Evolutionary conservation across 2,113 vertebrate genomes (phyloP), one percentile per base, ranked within the genome.

Genomic region (Orthonyx spaldingii): DNA sequence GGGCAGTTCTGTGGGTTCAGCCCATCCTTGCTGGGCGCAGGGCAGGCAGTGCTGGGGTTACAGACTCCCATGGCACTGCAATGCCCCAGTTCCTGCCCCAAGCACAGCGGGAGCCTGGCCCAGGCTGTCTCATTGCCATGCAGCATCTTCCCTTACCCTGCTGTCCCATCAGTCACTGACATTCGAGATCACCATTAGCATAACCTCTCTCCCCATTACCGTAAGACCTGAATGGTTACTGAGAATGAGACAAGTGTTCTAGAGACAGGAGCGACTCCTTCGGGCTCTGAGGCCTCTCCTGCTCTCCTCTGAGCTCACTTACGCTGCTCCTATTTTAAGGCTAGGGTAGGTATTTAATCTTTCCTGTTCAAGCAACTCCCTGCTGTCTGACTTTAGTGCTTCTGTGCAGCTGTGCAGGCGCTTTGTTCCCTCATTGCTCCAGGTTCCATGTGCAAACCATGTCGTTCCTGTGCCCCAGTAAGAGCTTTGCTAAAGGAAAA

Each of bases 291-390:
- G 95, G 96, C 92, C 74, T 95, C 93, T 93, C 55, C 96, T 84
- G 83, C 90, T 95, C 75, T 93, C 95, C 74, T 39, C 90, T 93
- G 93, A 94, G 95, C 94, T 96, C 93, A 28, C 90, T 96, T 92
- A 49, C 1, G 32, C 96, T 96, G 94, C 94, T 96, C 61, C 96
- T 96, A 52, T 93, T 90, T 94, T 97, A 82, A 96, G 88, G 71
- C 87, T 96, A 97, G 97, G 95, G 97, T 97, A 94, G 94, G 96
- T 96, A 96, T 92, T 55, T 77, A 78, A 90, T 94, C 92, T 94
- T 94, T 91, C 87, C 70, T 92, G 22, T 97, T 84, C 56, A 26
- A 92, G 85, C 90, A 85, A 33, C 92, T 93, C 90, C 91, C 63
- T 79, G 50, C 82, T 94, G 90, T 90, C 71, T 90, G 87, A 82